Conservation (phyloP, 2,888 invertebrate species). For the Iphiclides podalirius region DNA sequence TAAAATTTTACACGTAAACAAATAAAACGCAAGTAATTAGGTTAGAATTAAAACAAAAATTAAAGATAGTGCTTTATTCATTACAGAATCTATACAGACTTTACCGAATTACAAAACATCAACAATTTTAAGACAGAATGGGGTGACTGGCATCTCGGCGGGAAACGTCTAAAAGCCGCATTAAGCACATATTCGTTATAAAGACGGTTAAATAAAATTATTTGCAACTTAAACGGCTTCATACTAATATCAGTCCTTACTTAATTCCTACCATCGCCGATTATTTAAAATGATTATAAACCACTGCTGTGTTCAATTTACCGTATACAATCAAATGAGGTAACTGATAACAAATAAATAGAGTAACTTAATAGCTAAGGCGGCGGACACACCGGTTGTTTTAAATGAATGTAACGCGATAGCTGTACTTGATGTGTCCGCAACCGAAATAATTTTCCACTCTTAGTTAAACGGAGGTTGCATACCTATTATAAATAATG, state of each 20-base stretch:
- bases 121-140: conserved; percentile 59
- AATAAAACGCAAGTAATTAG: no score
- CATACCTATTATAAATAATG: no score
- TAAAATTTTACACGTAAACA: no score
- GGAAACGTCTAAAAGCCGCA: conserved; percentile 34
- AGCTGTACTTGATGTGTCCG: conserved; percentile 5
- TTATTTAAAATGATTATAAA: conserved; percentile 32
- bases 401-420: not conserved
- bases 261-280: conserved; percentile 60
- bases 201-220: conserved; percentile 42
- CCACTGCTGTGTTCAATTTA: conserved; percentile 31
- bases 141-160: conserved; percentile 29
- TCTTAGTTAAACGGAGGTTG: conserved; percentile 14
- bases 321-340: conserved; percentile 41
- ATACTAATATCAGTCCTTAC: conserved; percentile 74
- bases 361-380: conserved; percentile 52
- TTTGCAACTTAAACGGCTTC: conserved; percentile 42
- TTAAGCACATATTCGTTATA: conserved; percentile 31
- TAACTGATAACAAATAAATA: conserved; percentile 62
- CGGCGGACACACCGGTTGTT: conserved; percentile 9
- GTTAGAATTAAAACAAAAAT: conserved; percentile 38
- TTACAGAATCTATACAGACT: conserved; percentile 73
- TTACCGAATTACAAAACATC: conserved; percentile 69
- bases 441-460: not conserved
- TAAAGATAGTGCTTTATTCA: conserved; percentile 74